Evolutionary conservation across 1,140 invertebrate species (phyloP).

Genomic region (Parasteatoda tepidariorum): DNA sequence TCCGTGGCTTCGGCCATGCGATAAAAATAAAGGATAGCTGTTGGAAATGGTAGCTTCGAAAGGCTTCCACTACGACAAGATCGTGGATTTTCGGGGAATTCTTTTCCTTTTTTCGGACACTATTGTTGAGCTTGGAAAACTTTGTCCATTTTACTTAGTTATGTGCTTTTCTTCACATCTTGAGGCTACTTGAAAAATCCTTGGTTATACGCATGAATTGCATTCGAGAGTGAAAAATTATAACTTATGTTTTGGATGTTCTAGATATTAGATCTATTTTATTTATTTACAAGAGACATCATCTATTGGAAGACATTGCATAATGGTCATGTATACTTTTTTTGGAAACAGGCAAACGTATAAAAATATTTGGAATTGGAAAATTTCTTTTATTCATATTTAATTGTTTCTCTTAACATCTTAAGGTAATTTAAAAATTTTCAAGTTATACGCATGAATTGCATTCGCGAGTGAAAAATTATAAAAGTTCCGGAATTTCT

Average conservation of each 20-base stretch:
- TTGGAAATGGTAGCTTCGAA: conserved; percentile 14
- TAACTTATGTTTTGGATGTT: neutral
- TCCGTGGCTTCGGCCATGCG: conserved; percentile 24
- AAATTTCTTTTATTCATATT: neutral
- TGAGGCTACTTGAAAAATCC: neutral
- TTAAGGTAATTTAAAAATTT: neutral
- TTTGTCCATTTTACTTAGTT: neutral
- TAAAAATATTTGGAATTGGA: neutral
- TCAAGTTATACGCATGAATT: neutral
- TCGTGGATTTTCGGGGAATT: conserved; percentile 16
- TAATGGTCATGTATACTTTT: too few species aligned
- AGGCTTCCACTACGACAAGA: conserved; percentile 8
- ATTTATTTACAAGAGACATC: too few species aligned
- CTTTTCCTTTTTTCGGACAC: neutral
- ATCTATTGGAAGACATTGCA: too few species aligned
- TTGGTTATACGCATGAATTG: neutral
- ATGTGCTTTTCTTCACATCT: neutral
- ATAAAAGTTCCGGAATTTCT: neutral
- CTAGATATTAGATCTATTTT: too few species aligned
- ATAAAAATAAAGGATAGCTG: conserved; percentile 41
- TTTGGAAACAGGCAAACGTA: too few species aligned
- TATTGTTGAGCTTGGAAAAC: neutral
- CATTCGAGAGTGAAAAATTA: neutral
- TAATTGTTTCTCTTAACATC: neutral
- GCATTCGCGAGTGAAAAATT: neutral